Base-by-base conservation (phyloP, 2,888 invertebrate genomes). In the Trichopoda pennipes region DNA sequence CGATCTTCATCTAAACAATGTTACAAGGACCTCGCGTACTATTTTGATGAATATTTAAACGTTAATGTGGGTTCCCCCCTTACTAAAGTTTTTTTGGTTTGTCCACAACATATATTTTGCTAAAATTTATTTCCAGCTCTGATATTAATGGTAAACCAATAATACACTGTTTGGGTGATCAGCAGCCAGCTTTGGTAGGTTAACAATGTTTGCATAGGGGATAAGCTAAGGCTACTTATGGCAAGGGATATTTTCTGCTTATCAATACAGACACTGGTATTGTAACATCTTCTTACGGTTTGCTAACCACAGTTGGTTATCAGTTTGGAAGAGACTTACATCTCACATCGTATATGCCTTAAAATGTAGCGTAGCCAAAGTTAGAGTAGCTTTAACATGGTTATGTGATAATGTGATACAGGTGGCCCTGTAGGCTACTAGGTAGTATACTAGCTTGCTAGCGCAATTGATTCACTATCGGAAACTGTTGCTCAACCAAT, bases 1-100 rank as follows among this genome's bases (percentile, higher is more conserved):
- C 9, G 98, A 97, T 0, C 92, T 95, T 74, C 98, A 99, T 89
- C 92, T 97, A 3, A 99, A 99, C 0, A 99, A 99, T 91, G 98
- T 99, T 0, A 96, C 98, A 2, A 99, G 99, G 91, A 99, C 99
- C 19, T 98, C 98, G 6, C 94, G 99, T 81, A 99, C 99, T 0
- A 97, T 99, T 96, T 92, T 99, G 16, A 98, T 99, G 97, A 98
- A 99, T 89, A 95, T 99, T 84, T 94, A 95, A 86, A 95, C 94
- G 2, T 92, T 98, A n/a, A 92, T 95, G 85, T 99, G 99, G 99
- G 98, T 99, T 91, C 92, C 94, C 0, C 93, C 94, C 82, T 88
- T 96, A 76, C 88, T 94, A 38, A 95, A 95, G 85, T 99, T 98
- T 91, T n/a, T 99, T 99, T 90, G 94, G 95, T 86, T 94, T 99